Evolutionary conservation across 2,888 invertebrate species (phyloP), one percentile per base, ranked within the genome.

Genomic region (Cybosia mesomella): DNA sequence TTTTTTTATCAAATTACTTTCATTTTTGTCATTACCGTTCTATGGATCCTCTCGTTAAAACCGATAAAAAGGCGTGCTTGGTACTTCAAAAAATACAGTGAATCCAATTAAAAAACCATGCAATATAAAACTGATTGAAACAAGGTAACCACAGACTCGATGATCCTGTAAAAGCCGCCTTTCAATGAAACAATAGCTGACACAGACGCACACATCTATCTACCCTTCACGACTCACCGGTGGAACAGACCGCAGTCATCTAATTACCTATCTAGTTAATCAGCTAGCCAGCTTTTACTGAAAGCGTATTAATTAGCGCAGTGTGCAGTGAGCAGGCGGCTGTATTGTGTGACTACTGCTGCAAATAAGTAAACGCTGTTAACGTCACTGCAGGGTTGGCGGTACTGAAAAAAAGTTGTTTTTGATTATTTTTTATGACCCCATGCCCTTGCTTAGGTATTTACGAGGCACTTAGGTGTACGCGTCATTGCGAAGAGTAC

Each of bases 361-460:
- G 85, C 86, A 77, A 89, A 91, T 92, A 88, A 88, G 89, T 90
- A 93, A 94, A 94, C 92, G 85, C 90, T 90, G 92, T 93, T 94
- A 94, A 85, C 88, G 83, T 78, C 70, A 32, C 58, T 0, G 15
- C 84, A 90, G 91, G 93, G 93, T 70, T 92, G 87, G 0, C 83
- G 0, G 34, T 9, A 0, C 1, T 59, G 22, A 3, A 15, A 39
- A 13, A 24, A 8, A 28, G 13, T 18, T 1, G 1, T 1, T n/a
- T n/a, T 9, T n/a, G n/a, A n/a, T n/a, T n/a, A n/a, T 49, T 49
- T 49, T n/a, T n/a, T 34, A 10, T 13, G 8, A 15, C 10, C n/a
- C 9, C 10, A 9, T 10, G 1, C 10, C 3, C 7, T 8, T 34
- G 8, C 9, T 10, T 10, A 34, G 34, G 1, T 3, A 34, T 1